Evolutionary conservation across 2,113 vertebrate species (phyloP).

Genomic region (Cochlearius cochlearius): DNA sequence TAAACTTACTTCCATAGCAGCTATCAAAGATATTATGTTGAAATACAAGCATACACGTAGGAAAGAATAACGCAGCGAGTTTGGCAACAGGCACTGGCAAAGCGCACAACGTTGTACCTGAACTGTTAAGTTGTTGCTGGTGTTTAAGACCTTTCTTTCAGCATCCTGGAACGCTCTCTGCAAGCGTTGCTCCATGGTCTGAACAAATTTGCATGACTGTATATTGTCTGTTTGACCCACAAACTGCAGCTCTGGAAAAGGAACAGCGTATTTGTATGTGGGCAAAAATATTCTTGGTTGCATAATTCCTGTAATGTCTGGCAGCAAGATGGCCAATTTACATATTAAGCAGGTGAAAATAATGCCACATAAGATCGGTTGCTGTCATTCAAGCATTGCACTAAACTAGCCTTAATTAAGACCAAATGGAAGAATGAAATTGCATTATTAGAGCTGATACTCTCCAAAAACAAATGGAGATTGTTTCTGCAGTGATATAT

Average conservation of each 20-base stretch:
- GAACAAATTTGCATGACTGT: slow-evolving; percentile 89
- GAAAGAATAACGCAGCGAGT: neutral
- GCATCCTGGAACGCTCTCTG: slow-evolving; percentile 92
- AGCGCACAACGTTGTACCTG: slow-evolving; percentile 76
- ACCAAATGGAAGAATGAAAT: slow-evolving; percentile 9
- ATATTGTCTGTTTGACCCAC: slow-evolving; percentile 88
- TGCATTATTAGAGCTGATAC: neutral
- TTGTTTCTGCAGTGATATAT: neutral
- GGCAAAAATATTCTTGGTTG: neutral
- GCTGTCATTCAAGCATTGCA: neutral
- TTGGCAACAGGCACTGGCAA: neutral
- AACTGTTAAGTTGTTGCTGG: slow-evolving; percentile 83
- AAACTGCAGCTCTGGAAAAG: slow-evolving; percentile 89
- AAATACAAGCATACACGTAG: neutral
- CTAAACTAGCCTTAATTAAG: neutral
- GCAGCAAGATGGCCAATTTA: neutral
- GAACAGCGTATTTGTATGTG: neutral
- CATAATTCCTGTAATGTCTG: neutral
- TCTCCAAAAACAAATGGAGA: neutral
- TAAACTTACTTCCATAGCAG: neutral
- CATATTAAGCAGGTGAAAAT: neutral
- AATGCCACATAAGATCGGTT: neutral
- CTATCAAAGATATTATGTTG: neutral
- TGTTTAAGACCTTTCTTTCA: slow-evolving; percentile 83
- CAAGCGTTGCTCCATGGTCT: slow-evolving; percentile 92